Evolutionary conservation across 2,888 invertebrate genomes (phyloP).

Genomic region (Thera obeliscata): DNA sequence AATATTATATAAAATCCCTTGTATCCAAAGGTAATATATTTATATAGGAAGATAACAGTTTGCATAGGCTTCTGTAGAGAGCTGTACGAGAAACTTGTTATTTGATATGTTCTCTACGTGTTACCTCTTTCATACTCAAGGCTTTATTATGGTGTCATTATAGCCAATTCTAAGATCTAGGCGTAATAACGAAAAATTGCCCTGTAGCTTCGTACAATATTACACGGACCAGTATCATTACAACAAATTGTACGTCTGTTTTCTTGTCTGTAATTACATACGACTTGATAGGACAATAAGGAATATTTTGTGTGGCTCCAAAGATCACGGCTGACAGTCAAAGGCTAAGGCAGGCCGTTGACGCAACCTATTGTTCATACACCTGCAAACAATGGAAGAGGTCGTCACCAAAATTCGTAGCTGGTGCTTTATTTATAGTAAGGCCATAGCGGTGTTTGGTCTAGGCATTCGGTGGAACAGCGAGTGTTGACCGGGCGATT

Average conservation of each 20-base stretch:
- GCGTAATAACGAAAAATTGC: slow-evolving; percentile 51
- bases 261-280: slow-evolving; percentile 16
- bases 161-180: slow-evolving; percentile 44
- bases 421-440: slow-evolving; percentile 63
- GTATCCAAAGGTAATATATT: slow-evolving; percentile 25
- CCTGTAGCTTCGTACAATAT: slow-evolving; percentile 36
- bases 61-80: slow-evolving; percentile 11
- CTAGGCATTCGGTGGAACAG: slow-evolving; percentile 74
- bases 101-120: slow-evolving; percentile 7
- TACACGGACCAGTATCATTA: slow-evolving; percentile 31
- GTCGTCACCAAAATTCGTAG: slow-evolving; percentile 56
- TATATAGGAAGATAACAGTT: too few species aligned
- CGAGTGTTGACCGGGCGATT: slow-evolving; percentile 81
- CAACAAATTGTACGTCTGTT: slow-evolving; percentile 28
- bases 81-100: slow-evolving; percentile 9
- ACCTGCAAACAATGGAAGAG: slow-evolving; percentile 52
- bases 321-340: slow-evolving; percentile 27
- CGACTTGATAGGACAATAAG: slow-evolving; percentile 16
- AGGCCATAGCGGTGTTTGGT: slow-evolving; percentile 76
- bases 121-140: slow-evolving; percentile 45
- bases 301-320: slow-evolving; percentile 24
- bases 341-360: slow-evolving; percentile 40
- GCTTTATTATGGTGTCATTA: slow-evolving; percentile 51
- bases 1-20: slow-evolving; percentile 18
- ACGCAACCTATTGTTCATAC: slow-evolving; percentile 49